Percentiles rank a stretch among this genome's conserved stretches.
Conservation (phyloP, 2,113 vertebrate genomes). For the Heterochromis multidens region DNA sequence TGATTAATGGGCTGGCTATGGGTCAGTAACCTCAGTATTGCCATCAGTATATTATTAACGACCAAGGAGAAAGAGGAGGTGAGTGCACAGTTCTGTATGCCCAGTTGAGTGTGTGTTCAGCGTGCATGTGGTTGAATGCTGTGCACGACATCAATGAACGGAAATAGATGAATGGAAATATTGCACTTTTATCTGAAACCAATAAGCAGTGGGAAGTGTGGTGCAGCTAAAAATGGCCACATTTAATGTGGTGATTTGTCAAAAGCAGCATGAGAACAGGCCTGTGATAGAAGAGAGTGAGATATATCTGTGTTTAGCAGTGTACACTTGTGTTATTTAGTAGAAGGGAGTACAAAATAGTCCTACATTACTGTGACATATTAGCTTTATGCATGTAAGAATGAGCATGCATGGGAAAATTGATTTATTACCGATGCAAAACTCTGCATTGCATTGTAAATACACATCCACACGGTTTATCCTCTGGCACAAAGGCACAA, state of each 20-base stretch:
- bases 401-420: neutral
- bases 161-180: constrained; percentile 69
- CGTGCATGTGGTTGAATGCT: neutral
- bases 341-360: neutral
- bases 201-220: constrained; percentile 62
- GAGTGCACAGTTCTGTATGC: neutral
- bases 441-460: neutral
- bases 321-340: constrained; percentile 13
- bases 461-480: neutral
- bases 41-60: constrained; percentile 67
- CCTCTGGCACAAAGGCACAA: neutral
- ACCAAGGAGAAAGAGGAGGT: constrained; percentile 35
- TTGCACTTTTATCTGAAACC: constrained; percentile 70
- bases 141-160: constrained; percentile 21
- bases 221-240: constrained; percentile 30
- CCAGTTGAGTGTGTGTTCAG: neutral
- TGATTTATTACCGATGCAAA: neutral
- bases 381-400: neutral
- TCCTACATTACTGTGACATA: neutral
- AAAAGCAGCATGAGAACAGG: constrained; percentile 21
- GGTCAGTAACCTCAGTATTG: constrained; percentile 64
- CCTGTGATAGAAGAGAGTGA: constrained; percentile 11
- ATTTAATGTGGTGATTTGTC: constrained; percentile 71
- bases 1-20: constrained; percentile 67
- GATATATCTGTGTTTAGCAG: constrained; percentile 56